Conservation (phyloP, 2,797 vertebrate species). For the Falco biarmicus region DNA sequence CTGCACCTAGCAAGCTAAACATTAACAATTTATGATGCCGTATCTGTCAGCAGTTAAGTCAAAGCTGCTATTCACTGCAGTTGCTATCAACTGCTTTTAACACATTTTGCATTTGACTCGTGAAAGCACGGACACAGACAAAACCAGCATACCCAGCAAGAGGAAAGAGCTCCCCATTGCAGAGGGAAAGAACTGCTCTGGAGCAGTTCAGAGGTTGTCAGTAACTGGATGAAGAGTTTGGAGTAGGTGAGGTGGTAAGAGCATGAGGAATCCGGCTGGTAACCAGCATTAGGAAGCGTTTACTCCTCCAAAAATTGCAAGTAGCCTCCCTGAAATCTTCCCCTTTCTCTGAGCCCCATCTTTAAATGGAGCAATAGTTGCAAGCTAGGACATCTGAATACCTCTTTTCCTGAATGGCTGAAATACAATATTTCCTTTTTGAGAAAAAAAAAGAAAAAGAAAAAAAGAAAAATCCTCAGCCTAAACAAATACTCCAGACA, state of each 20-base stretch:
- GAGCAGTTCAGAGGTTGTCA: background rate
- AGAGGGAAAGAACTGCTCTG: too few species aligned
- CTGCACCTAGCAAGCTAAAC: background rate
- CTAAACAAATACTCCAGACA: slow-evolving; percentile 2
- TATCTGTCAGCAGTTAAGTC: background rate
- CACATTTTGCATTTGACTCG: fast-evolving
- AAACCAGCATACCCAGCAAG: background rate
- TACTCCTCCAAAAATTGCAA: background rate
- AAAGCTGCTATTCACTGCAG: background rate
- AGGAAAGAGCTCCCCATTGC: too few species aligned
- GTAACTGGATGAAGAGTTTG: fast-evolving
- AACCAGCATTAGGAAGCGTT: background rate
- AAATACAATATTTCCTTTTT: background rate
- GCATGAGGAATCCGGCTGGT: background rate
- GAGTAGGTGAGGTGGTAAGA: fast-evolving
- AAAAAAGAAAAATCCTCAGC: background rate
- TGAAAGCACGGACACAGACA: background rate
- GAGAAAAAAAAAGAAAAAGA: background rate
- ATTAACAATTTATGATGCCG: too few species aligned
- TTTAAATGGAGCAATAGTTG: background rate
- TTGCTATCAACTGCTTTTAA: background rate
- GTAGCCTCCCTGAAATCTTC: background rate
- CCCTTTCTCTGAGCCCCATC: background rate
- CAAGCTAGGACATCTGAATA: background rate
- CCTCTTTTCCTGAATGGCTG: slow-evolving; percentile 3